phyloP scores from a whole-genome alignment of 1,140 invertebrate species.

The Calephelis nemesis region DNA sequence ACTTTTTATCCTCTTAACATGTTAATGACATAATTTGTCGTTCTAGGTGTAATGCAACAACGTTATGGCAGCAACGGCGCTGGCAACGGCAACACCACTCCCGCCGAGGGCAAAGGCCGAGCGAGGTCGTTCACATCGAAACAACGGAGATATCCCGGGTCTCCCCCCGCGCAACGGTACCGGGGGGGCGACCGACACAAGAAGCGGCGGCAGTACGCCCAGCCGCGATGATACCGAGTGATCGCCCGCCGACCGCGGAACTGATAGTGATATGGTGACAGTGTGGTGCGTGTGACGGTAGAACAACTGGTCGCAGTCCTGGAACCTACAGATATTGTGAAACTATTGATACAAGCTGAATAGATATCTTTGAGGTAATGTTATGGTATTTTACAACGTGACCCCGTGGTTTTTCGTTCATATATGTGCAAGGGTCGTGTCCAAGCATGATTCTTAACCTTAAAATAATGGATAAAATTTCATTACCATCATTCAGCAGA shows the following conservation, averaged over 20 bases:
- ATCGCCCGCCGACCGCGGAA: slow-evolving; percentile 13
- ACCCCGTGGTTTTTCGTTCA: too few species aligned
- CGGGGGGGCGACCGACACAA: slow-evolving; percentile 38
- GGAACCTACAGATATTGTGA: too few species aligned
- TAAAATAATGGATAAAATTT: too few species aligned
- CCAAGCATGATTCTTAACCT: too few species aligned
- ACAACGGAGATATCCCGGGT: slow-evolving; percentile 46
- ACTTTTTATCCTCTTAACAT: background rate
- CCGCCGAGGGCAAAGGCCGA: slow-evolving; percentile 33
- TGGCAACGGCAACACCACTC: slow-evolving; percentile 19
- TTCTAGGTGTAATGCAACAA: slow-evolving; percentile 56
- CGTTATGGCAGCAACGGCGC: slow-evolving; percentile 40
- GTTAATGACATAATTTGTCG: background rate
- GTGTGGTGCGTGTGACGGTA: too few species aligned
- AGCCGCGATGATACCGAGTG: slow-evolving; percentile 46
- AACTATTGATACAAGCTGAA: too few species aligned
- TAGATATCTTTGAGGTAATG: too few species aligned
- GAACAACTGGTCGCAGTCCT: too few species aligned
- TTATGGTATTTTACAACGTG: too few species aligned
- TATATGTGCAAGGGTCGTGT: too few species aligned
- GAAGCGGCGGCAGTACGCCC: slow-evolving; percentile 49
- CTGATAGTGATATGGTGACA: background rate
- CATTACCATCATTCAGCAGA: too few species aligned
- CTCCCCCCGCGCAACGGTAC: slow-evolving; percentile 37
- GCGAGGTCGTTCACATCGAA: slow-evolving; percentile 47